Conservation (phyloP, 2,797 vertebrate genomes). For the Gobionotothen gibberifrons region DNA sequence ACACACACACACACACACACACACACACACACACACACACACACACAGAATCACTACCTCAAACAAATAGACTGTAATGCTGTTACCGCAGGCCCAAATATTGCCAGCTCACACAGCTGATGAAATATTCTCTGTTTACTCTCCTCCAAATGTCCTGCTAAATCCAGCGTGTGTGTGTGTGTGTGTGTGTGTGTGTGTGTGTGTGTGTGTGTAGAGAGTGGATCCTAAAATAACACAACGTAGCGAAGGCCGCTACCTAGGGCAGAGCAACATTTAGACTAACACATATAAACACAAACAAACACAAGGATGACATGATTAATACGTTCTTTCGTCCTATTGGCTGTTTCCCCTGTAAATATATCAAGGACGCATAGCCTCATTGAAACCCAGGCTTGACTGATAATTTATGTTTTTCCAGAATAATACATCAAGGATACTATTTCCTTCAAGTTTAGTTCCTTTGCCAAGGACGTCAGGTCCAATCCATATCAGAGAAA, state of each 20-base stretch:
- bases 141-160: slow-evolving; percentile 79
- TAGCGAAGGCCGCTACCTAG: slow-evolving; percentile 42
- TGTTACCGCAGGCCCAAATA: slow-evolving; percentile 74
- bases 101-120: slow-evolving; percentile 80
- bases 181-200: slow-evolving; percentile 39
- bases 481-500: slow-evolving; percentile 32
- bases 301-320: slow-evolving; percentile 45
- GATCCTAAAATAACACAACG: slow-evolving; percentile 64
- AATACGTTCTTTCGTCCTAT: slow-evolving; percentile 50
- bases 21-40: slow-evolving; percentile 22
- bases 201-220: slow-evolving; percentile 37
- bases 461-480: slow-evolving; percentile 31
- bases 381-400: slow-evolving; percentile 43
- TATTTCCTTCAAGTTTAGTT: slow-evolving; percentile 38
- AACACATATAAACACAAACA: slow-evolving; percentile 50
- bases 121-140: slow-evolving; percentile 82
- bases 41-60: slow-evolving; percentile 40
- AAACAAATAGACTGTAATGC: slow-evolving; percentile 75
- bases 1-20: neutral
- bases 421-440: slow-evolving; percentile 58
- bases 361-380: slow-evolving; percentile 52
- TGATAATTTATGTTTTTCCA: slow-evolving; percentile 51
- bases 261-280: slow-evolving; percentile 57
- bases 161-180: slow-evolving; percentile 51
- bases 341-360: slow-evolving; percentile 53